A percentile compares a stretch with the other conserved stretches of the same genome.
Evolutionary conservation across 2,888 invertebrate species (phyloP).

Genomic region (Alloscopus bannaensis): DNA sequence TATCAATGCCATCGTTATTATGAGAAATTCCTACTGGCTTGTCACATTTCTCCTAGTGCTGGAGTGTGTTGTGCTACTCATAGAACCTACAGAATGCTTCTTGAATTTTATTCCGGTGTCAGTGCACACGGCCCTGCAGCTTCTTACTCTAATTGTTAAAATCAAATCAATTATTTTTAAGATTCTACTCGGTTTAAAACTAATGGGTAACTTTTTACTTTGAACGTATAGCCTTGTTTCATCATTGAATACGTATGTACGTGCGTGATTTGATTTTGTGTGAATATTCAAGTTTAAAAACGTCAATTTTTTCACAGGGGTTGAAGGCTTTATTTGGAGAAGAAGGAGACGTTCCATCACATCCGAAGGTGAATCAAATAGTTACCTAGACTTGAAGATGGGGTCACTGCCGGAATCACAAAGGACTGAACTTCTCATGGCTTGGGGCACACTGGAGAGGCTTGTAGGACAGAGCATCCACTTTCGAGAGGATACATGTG

Average conservation of each 20-base stretch:
- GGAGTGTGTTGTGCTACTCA: constrained; percentile 59
- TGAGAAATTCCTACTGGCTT: constrained; percentile 62
- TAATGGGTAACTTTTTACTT: constrained; percentile 66
- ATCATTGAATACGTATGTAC: too few relatives aligned
- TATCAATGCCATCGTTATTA: constrained; percentile 56
- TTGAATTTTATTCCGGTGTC: constrained; percentile 64
- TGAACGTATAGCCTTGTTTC: too few relatives aligned
- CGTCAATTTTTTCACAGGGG: constrained; percentile 19
- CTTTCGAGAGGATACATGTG: constrained; percentile 43
- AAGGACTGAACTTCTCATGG: constrained; percentile 52
- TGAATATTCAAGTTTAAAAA: not conserved
- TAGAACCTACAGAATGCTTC: constrained; percentile 61
- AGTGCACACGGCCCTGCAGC: constrained; percentile 67
- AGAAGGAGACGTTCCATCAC: constrained; percentile 41
- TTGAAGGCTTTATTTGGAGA: constrained; percentile 52
- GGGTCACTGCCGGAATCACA: constrained; percentile 46
- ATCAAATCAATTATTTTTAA: constrained; percentile 70
- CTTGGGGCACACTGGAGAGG: constrained; percentile 46
- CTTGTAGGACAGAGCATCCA: constrained; percentile 37
- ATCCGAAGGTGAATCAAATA: constrained; percentile 7
- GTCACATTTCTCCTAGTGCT: constrained; percentile 60
- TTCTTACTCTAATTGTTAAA: constrained; percentile 69
- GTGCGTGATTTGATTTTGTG: not conserved
- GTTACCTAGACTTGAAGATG: constrained; percentile 54
- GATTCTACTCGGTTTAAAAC: constrained; percentile 66